Conservation (phyloP, 2,888 invertebrate species). For the Pristionchus mayeri region DNA sequence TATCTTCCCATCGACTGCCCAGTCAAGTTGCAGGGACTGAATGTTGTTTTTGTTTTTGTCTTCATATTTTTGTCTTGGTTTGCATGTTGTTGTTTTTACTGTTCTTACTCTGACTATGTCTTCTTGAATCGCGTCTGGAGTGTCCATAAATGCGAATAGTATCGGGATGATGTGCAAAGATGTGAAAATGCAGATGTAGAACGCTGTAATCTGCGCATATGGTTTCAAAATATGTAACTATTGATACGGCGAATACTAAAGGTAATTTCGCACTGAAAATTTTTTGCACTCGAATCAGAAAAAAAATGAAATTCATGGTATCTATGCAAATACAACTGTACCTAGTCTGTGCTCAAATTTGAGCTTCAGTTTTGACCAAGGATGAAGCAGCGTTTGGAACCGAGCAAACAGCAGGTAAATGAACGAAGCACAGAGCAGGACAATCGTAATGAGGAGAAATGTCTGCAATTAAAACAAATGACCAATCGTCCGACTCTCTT, state of each 20-base stretch:
- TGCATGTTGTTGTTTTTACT: not conserved
- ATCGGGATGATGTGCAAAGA: not conserved
- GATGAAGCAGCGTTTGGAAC: conserved; percentile 3
- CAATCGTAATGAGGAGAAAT: not conserved
- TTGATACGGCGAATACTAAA: not conserved
- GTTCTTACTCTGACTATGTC: not conserved
- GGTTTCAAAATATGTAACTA: not conserved
- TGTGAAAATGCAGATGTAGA: not conserved
- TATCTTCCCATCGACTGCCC: not conserved
- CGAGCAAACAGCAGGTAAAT: not conserved
- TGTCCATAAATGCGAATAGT: not conserved
- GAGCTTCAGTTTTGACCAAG: conserved; percentile 15
- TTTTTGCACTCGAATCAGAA: no score
- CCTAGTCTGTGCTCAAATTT: not conserved
- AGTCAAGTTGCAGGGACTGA: not conserved
- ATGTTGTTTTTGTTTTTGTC: no score
- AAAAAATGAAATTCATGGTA: not conserved
- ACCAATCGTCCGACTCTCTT: no score
- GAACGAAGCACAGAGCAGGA: not conserved
- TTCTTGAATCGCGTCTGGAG: not conserved
- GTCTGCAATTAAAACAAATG: not conserved
- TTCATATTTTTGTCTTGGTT: not conserved
- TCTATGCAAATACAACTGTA: not conserved
- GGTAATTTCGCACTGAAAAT: no score
- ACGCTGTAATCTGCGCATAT: not conserved